Conservation (phyloP, 1,140 invertebrate species). For the Heliconius hermathena region DNA sequence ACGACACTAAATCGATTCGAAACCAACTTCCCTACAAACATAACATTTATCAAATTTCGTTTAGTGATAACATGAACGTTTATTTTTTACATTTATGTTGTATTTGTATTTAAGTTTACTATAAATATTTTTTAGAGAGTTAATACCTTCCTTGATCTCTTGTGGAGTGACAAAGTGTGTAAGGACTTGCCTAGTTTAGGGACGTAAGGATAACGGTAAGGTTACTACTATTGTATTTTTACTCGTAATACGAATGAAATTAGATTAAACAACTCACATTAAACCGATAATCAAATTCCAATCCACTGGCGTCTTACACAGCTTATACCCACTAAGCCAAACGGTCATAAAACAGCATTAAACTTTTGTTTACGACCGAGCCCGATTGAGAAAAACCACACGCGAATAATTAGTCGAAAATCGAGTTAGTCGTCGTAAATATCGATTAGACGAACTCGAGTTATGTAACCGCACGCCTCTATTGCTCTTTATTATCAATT, state of each 20-base stretch:
- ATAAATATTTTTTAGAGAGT: not conserved
- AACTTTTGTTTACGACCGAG: constrained; percentile 1
- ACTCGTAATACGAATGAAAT: not conserved
- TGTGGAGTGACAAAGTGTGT: not conserved
- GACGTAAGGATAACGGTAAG: too few species aligned
- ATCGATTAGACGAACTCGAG: constrained; percentile 67
- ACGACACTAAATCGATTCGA: constrained; percentile 10
- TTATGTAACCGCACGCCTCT: constrained; percentile 74
- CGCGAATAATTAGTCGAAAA: constrained; percentile 57
- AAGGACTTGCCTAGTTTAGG: not conserved
- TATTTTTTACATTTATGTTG: not conserved
- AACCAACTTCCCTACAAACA: constrained; percentile 11
- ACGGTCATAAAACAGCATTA: constrained; percentile 7
- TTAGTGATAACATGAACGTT: not conserved
- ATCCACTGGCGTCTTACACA: not conserved
- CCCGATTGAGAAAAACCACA: constrained; percentile 38
- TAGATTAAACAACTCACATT: not conserved
- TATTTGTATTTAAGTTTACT: not conserved
- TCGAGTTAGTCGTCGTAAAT: constrained; percentile 62
- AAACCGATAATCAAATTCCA: constrained; percentile 3
- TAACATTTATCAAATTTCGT: constrained; percentile 14
- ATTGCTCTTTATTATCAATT: constrained; percentile 79
- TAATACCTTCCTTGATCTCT: not conserved
- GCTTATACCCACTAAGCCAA: constrained; percentile 5
- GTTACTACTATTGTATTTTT: not conserved